Conservation (phyloP, 2,797 vertebrate species). For the Emys orbicularis region DNA sequence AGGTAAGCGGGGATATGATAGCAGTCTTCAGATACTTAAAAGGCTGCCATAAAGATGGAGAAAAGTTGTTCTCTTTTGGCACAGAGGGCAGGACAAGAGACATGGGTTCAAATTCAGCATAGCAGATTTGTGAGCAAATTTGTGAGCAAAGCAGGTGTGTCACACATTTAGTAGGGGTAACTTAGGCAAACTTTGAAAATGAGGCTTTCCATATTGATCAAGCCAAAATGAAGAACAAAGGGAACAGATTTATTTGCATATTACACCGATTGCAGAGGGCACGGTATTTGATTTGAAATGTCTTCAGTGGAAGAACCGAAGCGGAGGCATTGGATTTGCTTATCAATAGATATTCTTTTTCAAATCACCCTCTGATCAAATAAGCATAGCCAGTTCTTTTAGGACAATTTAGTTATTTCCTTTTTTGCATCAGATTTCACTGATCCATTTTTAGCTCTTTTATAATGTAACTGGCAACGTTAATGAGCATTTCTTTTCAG, state of each 20-base stretch:
- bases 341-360: constrained; percentile 57
- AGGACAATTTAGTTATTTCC: constrained; percentile 22
- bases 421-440: constrained; percentile 52
- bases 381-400: constrained; percentile 43
- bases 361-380: constrained; percentile 43
- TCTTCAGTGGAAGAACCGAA: constrained; percentile 27
- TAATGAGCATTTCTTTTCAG: constrained; percentile 30
- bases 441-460: constrained; percentile 40
- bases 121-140: not conserved
- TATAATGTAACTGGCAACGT: constrained; percentile 33
- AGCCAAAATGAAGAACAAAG: not conserved
- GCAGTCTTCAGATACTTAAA: too few relatives aligned
- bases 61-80: too few relatives aligned
- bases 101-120: too few relatives aligned
- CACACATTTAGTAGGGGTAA: not conserved
- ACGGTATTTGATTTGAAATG: constrained; percentile 33
- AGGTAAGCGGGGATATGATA: too few relatives aligned
- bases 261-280: constrained; percentile 14
- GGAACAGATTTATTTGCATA: not conserved
- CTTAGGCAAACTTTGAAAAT: not conserved
- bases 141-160: not conserved
- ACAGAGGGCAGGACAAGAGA: too few relatives aligned
- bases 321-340: not conserved
- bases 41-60: too few relatives aligned
- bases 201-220: not conserved